A percentile compares a stretch with the other conserved stretches of the same genome.
phyloP scores from a whole-genome alignment of 2,797 vertebrate genomes.

The Ctenochaetus hawaiiensis region DNA sequence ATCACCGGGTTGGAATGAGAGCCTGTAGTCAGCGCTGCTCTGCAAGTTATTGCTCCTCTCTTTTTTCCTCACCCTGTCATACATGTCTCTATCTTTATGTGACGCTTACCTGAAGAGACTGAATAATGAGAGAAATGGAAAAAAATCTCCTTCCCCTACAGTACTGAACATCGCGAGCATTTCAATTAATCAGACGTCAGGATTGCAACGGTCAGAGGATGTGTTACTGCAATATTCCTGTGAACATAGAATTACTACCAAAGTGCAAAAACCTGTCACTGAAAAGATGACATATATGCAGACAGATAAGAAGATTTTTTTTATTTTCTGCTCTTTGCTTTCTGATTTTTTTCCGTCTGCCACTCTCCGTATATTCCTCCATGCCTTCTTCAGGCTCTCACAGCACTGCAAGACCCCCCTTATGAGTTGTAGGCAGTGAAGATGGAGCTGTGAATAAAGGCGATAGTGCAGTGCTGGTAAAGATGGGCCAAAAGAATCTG shows the following conservation, averaged over 20 bases:
- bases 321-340: constrained; percentile 24
- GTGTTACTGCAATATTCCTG: background rate
- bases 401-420: constrained; percentile 32
- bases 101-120: constrained; percentile 8
- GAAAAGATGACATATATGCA: constrained; percentile 7
- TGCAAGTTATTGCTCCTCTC: constrained; percentile 1
- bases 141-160: constrained; percentile 8
- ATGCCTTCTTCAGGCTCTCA: constrained; percentile 19
- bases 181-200: background rate
- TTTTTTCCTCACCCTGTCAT: background rate
- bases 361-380: constrained; percentile 11
- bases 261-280: background rate
- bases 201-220: constrained; percentile 22
- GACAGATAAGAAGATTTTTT: background rate
- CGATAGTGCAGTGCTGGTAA: constrained; percentile 17
- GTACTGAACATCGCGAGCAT: background rate
- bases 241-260: background rate
- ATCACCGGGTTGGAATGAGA: constrained; percentile 29
- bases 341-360: constrained; percentile 4
- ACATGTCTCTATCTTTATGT: constrained; percentile 8
- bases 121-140: background rate
- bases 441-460: constrained; percentile 52
- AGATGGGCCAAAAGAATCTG: constrained; percentile 30
- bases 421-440: constrained; percentile 50
- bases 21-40: constrained; percentile 38